A percentile compares a stretch with the other conserved stretches of the same genome.
These are phyloP conservation scores for Laticauda laticaudata DNA, from an alignment of 2,113 vertebrate genomes.

Conservation along the genomic window DNA sequence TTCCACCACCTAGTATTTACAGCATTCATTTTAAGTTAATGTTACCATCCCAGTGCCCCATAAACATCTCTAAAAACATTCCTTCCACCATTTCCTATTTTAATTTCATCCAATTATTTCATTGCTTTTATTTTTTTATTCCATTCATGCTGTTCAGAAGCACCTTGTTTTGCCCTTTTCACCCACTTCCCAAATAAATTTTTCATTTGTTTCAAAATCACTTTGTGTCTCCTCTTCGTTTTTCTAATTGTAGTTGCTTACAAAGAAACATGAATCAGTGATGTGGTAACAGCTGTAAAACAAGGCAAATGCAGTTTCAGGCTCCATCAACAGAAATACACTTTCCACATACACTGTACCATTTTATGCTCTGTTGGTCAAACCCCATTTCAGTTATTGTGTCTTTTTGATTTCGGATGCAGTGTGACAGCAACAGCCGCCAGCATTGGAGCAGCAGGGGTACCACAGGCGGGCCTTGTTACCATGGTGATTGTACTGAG, in stretches of 20 bases:
- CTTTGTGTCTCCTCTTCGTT: background rate
- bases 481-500: slow-evolving; percentile 99
- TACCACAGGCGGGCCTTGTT: slow-evolving; percentile 94
- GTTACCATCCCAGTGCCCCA: background rate
- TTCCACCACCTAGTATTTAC: background rate
- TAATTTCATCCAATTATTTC: background rate
- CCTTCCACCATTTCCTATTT: background rate
- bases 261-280: background rate
- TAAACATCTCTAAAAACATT: background rate
- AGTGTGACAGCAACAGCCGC: slow-evolving; percentile 95
- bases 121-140: background rate
- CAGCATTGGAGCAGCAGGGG: slow-evolving; percentile 93
- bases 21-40: background rate
- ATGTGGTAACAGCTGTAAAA: background rate
- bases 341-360: background rate
- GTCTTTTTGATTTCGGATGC: slow-evolving; percentile 35
- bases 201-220: background rate
- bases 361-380: background rate
- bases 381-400: background rate
- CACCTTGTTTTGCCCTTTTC: background rate
- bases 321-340: background rate
- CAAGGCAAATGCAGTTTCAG: background rate
- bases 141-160: background rate
- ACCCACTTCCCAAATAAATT: background rate
- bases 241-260: background rate